A percentile compares a stretch with the other conserved stretches of the same genome.
Evolutionary conservation across 2,888 invertebrate genomes (phyloP).

Genomic region (Polydrusus pterygomalis): DNA sequence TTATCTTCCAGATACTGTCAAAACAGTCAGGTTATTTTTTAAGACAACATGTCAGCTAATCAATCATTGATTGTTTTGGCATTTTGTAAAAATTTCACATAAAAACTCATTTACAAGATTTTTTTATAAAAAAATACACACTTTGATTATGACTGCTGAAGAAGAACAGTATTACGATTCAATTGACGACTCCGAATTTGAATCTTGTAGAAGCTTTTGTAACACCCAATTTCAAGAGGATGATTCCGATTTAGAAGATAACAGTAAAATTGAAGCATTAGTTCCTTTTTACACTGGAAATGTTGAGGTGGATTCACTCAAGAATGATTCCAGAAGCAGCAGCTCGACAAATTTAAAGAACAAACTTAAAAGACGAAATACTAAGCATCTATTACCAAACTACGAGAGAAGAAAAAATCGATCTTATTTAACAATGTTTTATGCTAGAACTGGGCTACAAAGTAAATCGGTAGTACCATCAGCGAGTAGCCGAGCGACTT

Average conservation of each 20-base stretch:
- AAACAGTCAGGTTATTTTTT: conserved; percentile 20
- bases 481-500: conserved; percentile 31
- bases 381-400: conserved; percentile 16
- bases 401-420: conserved; percentile 39
- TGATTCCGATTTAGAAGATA: conserved; percentile 22
- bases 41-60: conserved; percentile 27
- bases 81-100: background rate
- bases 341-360: conserved; percentile 22
- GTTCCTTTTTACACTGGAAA: conserved; percentile 48
- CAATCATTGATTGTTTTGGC: conserved; percentile 9
- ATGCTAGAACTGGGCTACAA: conserved; percentile 38
- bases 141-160: conserved; percentile 35
- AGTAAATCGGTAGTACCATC: conserved; percentile 6
- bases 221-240: conserved; percentile 37
- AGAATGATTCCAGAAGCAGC: conserved; percentile 39
- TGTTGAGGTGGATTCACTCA: conserved; percentile 45
- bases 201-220: conserved; percentile 44
- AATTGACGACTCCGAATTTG: conserved; percentile 48
- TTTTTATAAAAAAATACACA: background rate
- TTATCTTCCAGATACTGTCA: background rate
- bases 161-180: conserved; percentile 53
- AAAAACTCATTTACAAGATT: background rate
- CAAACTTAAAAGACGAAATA: conserved; percentile 31
- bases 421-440: conserved; percentile 53
- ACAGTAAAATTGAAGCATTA: conserved; percentile 27